A percentile compares a stretch with the other conserved stretches of the same genome.
phyloP scores from a whole-genome alignment of 2,888 invertebrate genomes.

The Noctuana brunneofusca region DNA sequence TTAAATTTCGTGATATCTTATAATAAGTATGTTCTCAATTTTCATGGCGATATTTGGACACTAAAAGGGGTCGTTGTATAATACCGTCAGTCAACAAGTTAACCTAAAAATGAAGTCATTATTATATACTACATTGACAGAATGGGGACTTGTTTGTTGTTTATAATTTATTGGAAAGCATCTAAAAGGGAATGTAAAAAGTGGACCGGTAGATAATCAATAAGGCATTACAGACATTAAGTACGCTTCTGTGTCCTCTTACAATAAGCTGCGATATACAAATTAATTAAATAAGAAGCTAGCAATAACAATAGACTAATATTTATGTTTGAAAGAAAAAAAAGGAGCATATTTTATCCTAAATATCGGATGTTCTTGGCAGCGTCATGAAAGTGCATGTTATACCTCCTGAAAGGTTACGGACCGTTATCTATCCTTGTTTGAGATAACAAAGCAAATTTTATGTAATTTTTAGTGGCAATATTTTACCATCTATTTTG shows the following conservation, averaged over 20 bases:
- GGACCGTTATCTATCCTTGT: conserved; percentile 20
- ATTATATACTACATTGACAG: conserved; percentile 25
- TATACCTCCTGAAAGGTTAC: conserved; percentile 26
- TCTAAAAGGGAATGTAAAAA: conserved; percentile 26
- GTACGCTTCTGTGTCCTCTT: no score
- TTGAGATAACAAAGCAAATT: background rate
- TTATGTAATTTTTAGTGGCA: background rate
- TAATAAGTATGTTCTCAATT: no score
- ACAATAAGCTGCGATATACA: no score
- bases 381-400: conserved; percentile 10
- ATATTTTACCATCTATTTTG: background rate
- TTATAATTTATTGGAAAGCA: conserved; percentile 62
- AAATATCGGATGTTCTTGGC: conserved; percentile 21
- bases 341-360: conserved; percentile 15
- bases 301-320: no score
- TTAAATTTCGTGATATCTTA: no score
- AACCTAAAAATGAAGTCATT: conserved; percentile 12
- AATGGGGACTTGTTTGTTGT: conserved; percentile 62
- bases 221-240: no score
- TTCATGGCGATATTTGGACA: no score
- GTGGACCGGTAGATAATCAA: background rate
- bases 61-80: no score
- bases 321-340: background rate
- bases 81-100: no score
- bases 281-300: no score